Base-by-base conservation (phyloP, 2,888 invertebrate genomes). In the Hirtodrosophila duncani region DNA sequence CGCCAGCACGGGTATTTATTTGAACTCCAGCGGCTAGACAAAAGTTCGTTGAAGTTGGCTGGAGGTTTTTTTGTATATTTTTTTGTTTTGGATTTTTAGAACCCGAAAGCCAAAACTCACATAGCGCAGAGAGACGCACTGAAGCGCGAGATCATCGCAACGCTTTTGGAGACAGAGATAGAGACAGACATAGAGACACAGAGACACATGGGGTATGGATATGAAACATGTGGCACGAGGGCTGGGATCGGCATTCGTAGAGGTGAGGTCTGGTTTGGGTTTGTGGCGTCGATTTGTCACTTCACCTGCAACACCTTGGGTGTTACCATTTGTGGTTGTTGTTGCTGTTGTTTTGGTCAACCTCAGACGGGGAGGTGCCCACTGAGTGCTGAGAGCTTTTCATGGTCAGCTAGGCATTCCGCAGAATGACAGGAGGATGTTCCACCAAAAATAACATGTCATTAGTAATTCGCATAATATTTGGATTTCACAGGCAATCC, bases 371-470 rank as follows among this genome's bases (percentile, higher is more conserved):
- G n/a, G n/a, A n/a, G n/a, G n/a, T n/a, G n/a, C 10, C 4, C 8
- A 17, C 10, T 8, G n/a, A 31, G 8, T 16, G 20, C 20, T 20
- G 20, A 20, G 8, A n/a, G n/a, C 38, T 50, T 72, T 79, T 74
- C 72, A 74, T 67, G 82, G 72, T 80, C 72, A 74, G 82, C 60
- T 74, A 75, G 57, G 52, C 77, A 70, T 74, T 74, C n/a, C 72
- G 72, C 11, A 46, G 72, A 81, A 74, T 58, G 64, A 38, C 56
- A 55, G 51, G 53, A 79, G 71, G 82, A 81, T 79, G 77, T 44
- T 34, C 27, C 29, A n/a, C n/a, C 11, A 38, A 34, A 41, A 49
- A 51, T 50, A 45, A 66, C 52, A 66, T 56, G 56, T 58, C 66
- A 75, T 70, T 59, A 69, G n/a, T n/a, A n/a, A n/a, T n/a, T n/a